These are phyloP conservation scores for Etheostoma perlongum DNA, from an alignment of 2,797 vertebrate species.

Conservation along the genomic window DNA sequence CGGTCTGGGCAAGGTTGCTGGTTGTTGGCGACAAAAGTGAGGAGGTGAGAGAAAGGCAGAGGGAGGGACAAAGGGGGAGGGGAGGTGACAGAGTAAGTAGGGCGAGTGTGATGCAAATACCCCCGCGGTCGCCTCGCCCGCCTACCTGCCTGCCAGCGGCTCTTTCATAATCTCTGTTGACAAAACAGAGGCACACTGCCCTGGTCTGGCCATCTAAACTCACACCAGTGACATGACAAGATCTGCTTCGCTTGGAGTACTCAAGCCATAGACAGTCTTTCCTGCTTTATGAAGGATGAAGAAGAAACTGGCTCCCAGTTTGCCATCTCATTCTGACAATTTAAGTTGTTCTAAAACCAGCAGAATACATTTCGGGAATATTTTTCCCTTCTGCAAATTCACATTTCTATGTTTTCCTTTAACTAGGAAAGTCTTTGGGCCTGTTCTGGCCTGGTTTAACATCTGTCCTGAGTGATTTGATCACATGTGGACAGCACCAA, in stretches of 20 bases:
- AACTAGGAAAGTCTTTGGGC: background rate
- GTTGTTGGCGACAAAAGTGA: conserved; percentile 28
- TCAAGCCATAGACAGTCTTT: background rate
- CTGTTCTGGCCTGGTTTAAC: too few relatives aligned
- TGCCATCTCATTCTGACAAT: background rate
- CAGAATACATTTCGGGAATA: background rate
- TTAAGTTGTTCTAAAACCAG: conserved; percentile 7
- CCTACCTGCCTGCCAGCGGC: conserved; percentile 34
- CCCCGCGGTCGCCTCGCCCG: conserved; percentile 20
- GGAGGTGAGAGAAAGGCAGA: conserved; percentile 17
- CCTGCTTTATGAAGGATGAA: background rate
- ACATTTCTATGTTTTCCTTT: background rate
- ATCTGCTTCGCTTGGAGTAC: conserved; percentile 11
- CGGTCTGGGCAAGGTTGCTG: conserved; percentile 3
- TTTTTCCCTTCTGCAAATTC: background rate
- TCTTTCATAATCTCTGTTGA: conserved; percentile 79
- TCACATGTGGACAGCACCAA: too few relatives aligned
- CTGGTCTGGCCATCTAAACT: conserved; percentile 49
- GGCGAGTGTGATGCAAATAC: conserved; percentile 56
- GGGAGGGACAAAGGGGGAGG: conserved; percentile 1
- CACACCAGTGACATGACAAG: conserved; percentile 33
- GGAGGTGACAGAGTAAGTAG: conserved; percentile 40
- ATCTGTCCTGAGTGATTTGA: too few relatives aligned
- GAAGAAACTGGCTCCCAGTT: background rate
- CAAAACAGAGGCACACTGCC: conserved; percentile 71